Base-by-base conservation (phyloP, 64 coral and sea anemone genomes). In the Actinia tenebrosa region DNA sequence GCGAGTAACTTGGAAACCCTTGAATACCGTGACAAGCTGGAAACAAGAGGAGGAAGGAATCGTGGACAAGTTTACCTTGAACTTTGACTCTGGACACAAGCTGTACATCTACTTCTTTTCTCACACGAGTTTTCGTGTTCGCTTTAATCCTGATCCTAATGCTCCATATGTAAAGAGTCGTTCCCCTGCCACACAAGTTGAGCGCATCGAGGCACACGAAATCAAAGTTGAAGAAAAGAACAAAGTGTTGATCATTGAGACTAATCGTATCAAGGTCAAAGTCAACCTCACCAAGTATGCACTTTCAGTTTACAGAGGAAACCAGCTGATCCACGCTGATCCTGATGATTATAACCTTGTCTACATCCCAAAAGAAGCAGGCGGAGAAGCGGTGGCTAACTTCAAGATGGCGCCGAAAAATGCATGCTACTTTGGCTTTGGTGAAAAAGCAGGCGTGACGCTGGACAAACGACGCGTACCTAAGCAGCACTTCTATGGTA, bases 401-500 rank as follows among this genome's bases (percentile, higher is more conserved):
- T 94, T 94, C 79, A 94, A 94, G 82, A 87, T 89, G 79, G 94
- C 89, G 42, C 90, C 89, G 0, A 92, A 30, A 13, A 53, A 95
- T 85, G 86, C 94, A 2, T 83, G 86, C 64, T 95, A 92, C 64
- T 95, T 60, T 53, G 94, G 94, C 23, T 94, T 94, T 90, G 92
- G 93, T 7, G 87, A 89, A 83, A 95, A 95, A 44, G 93, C 84
- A 1, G 93, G 93, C 4, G 89, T 86, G 16, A 95, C 89, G 0
- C 50, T 95, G 17, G 82, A 95, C 69, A 95, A 95, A 64, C 52
- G 87, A 16, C 89, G 89, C 1, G 84, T 95, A 30, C 89, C 93
- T 4, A 95, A 92, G 61, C 93, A 95, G 60, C 93, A 95, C 54
- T 95, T 95, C 84, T 95, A 92, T 53, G 93, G 90, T 46, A 60